Base-by-base conservation (phyloP, 2,888 invertebrate species). In the Parasteatoda lunata region DNA sequence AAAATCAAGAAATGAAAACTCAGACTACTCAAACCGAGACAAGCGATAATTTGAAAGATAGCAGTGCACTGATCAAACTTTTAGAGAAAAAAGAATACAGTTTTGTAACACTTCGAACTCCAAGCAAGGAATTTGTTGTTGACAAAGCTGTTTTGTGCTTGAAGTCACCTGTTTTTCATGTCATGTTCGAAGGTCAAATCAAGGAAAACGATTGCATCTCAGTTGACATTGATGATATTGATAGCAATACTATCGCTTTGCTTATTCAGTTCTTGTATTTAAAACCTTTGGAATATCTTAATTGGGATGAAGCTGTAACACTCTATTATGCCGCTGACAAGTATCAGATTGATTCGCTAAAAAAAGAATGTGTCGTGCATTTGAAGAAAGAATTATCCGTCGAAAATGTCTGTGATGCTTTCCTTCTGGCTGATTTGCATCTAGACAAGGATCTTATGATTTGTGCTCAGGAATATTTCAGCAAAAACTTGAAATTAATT, bases 251-350 rank as follows among this genome's bases (percentile, higher is more conserved):
- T 59, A 4, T 59, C 8, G n/a, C 59, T 8, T 59, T 59, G 8
- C 59, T 59, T 59, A 4, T 59, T 9, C 9, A 4, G 4, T 59
- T 59, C n/a, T 59, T 59, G 59, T n/a, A 59, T n/a, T 7, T 59
- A 7, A 76, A 70, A 30, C 15, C 15, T 5, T 52, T 82, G 8
- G 66, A 30, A 15, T 30, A 73, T 9, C 8, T 54, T 5, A 5
- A 73, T 30, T 54, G 9, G 4, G 54, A 54, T 15, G 45, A n/a
- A 30, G 54, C 59, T 15, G 13, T 8, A 3, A 73, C 52, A 13
- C 11, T 73, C 2, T 73, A 73, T 30, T 52, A 54, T 52, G 73
- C 73, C 11, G 73, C 73, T 4, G 73, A 73, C 30, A 73, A 73
- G 0, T 73, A 59, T 30, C 45, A 73, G 54, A 73, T 73, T 30